Base-by-base conservation (phyloP, 1,140 invertebrate species). In the Cotesia typhae region DNA sequence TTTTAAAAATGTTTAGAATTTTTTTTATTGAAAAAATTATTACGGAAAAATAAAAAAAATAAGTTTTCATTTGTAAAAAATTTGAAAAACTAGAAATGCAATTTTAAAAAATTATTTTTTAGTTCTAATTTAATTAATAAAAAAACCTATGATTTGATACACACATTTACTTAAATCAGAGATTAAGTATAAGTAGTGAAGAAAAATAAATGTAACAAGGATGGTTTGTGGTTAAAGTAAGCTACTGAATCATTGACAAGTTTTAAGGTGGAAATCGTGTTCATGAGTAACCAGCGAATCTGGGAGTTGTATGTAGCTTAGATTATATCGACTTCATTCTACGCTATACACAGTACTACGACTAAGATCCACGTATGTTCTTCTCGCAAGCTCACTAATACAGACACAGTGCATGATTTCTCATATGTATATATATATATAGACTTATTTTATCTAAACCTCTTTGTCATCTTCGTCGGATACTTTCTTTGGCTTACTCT, bases 201-300 rank as follows among this genome's bases (percentile, higher is more conserved):
- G 41, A 47, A 47, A 37, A n/a, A 35, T 38, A 51, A 65, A 17
- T 7, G 51, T 17, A 51, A 51, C 9, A 65, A 10, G 4, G 28
- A 38, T 14, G 6, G 20, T 65, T 65, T 47, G 37, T 17, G 37
- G 37, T 65, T n/a, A 10, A 51, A 28, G 37, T 63, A 63, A 28
- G n/a, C 38, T 37, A 38, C 64, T 66, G 41, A 66, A 66, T 66
- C 36, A 66, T 66, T 66, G 41, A 66, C 64, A 53, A 66, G 64
- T 66, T 66, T 52, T 66, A 66, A 66, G 64, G 41, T 66, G 35
- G 20, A 66, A 66, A 66, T 9, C 64, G 64, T 52, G 64, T 66
- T 35, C 38, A 51, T 53, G 17, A 35, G 14, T 7, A 37, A 65
- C 35, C 3, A 41, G 14, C 28, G 37, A 14, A 47, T 9, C 10